Percentiles rank a stretch among this genome's conserved stretches.
These are phyloP conservation scores for Antitype chi DNA, from an alignment of 2,888 invertebrate species.

Conservation along the genomic window DNA sequence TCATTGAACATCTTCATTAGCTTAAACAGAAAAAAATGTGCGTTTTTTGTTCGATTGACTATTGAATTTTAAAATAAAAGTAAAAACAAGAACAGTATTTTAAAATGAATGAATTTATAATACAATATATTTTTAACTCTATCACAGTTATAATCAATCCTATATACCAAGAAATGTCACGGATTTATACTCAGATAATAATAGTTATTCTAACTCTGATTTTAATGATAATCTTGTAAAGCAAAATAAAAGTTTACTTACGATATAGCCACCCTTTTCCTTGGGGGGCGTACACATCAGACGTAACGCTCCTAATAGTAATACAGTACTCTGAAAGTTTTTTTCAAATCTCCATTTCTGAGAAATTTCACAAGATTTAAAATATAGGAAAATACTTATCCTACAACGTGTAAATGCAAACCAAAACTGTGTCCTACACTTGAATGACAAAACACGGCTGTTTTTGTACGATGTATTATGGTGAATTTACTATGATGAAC, in stretches of 20 bases:
- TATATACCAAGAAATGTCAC: not conserved
- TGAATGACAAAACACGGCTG: too few relatives aligned
- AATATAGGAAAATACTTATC: too few relatives aligned
- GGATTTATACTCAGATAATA: not conserved
- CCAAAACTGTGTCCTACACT: too few relatives aligned
- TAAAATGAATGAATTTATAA: not conserved
- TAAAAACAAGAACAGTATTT: not conserved
- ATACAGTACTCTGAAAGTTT: too few relatives aligned
- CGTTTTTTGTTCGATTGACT: too few relatives aligned
- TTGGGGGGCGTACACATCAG: not conserved
- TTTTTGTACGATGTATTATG: too few relatives aligned
- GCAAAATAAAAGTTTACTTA: not conserved
- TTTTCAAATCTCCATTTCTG: not conserved
- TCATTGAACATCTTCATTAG: constrained; percentile 22
- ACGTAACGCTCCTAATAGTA: not conserved
- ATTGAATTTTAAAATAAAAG: not conserved
- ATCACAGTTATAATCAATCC: too few relatives aligned
- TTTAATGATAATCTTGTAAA: not conserved
- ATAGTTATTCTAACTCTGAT: not conserved
- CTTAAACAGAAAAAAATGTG: too few relatives aligned
- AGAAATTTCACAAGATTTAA: too few relatives aligned
- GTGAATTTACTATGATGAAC: too few relatives aligned
- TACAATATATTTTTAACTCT: too few relatives aligned
- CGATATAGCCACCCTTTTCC: not conserved
- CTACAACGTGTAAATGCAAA: too few relatives aligned